These are phyloP conservation scores for Melitaea athalia DNA, from an alignment of 2,888 invertebrate species.

Conservation along the genomic window DNA sequence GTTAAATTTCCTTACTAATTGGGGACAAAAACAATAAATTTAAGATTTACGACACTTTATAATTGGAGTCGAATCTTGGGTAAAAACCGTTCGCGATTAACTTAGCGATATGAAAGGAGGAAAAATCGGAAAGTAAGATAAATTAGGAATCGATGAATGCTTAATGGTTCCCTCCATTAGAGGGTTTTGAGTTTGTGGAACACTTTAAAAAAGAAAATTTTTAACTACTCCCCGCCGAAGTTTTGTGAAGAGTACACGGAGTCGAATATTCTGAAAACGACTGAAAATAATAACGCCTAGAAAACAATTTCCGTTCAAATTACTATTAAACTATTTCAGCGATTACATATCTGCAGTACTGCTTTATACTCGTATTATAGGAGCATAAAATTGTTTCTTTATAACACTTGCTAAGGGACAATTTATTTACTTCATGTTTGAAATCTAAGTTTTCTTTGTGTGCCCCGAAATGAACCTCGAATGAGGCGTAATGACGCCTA, in stretches of 20 bases:
- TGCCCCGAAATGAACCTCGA: no score
- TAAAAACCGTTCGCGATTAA: slow-evolving; percentile 56
- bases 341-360: no score
- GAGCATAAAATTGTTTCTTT: no score
- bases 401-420: no score
- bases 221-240: slow-evolving; percentile 68
- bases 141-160: slow-evolving; percentile 79
- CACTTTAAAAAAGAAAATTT: slow-evolving; percentile 64
- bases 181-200: slow-evolving; percentile 68
- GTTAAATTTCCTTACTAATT: slow-evolving; percentile 36
- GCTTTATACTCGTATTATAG: no score
- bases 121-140: slow-evolving; percentile 76
- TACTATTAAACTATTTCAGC: no score
- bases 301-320: no score
- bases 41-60: slow-evolving; percentile 61
- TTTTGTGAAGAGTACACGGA: slow-evolving; percentile 54
- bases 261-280: slow-evolving; percentile 43
- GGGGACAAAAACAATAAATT: slow-evolving; percentile 39
- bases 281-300: neutral
- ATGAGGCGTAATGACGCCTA: no score
- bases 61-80: slow-evolving; percentile 61
- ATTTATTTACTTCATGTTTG: no score
- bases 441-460: no score
- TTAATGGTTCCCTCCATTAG: slow-evolving; percentile 78
- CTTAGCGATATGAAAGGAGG: slow-evolving; percentile 65